These are phyloP conservation scores for Metellina segmentata DNA, from an alignment of 2,888 invertebrate genomes.

Conservation along the genomic window DNA sequence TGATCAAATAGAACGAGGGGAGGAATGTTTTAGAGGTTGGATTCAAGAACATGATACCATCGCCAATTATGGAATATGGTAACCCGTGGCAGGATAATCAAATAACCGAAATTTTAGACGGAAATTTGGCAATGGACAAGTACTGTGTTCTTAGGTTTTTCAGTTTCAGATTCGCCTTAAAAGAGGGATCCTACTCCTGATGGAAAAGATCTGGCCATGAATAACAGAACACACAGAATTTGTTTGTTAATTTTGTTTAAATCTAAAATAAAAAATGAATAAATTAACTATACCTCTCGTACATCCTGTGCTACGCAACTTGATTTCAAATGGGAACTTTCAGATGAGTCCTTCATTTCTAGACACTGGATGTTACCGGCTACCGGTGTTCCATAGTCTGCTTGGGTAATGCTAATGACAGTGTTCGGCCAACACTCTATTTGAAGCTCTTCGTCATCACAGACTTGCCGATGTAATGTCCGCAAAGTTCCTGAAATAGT, in stretches of 20 bases:
- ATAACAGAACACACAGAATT: too few relatives aligned
- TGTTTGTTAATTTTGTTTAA: too few relatives aligned
- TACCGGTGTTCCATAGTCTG: conserved; percentile 89
- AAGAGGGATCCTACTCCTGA: too few relatives aligned
- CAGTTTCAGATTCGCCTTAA: neutral
- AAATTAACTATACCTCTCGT: conserved; percentile 24
- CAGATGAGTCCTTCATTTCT: conserved; percentile 7
- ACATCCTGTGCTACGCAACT: conserved; percentile 50
- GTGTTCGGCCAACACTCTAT: conserved; percentile 95
- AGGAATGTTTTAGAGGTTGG: too few relatives aligned
- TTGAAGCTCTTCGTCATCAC: conserved; percentile 93
- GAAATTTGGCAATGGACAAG: too few relatives aligned
- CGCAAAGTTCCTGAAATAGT: conserved; percentile 85
- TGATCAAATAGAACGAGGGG: too few relatives aligned
- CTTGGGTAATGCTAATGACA: conserved; percentile 93
- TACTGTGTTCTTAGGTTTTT: neutral
- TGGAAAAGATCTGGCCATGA: too few relatives aligned
- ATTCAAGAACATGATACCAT: too few relatives aligned
- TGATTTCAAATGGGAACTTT: conserved; percentile 77
- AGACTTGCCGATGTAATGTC: conserved; percentile 94
- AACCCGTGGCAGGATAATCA: too few relatives aligned
- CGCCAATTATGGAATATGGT: too few relatives aligned
- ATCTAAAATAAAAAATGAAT: too few relatives aligned
- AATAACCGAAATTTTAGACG: too few relatives aligned
- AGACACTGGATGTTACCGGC: conserved; percentile 80